Percentiles rank a stretch among this genome's conserved stretches.
Conservation (phyloP, 1,140 invertebrate species). For the Gonioctena quinquepunctata region DNA sequence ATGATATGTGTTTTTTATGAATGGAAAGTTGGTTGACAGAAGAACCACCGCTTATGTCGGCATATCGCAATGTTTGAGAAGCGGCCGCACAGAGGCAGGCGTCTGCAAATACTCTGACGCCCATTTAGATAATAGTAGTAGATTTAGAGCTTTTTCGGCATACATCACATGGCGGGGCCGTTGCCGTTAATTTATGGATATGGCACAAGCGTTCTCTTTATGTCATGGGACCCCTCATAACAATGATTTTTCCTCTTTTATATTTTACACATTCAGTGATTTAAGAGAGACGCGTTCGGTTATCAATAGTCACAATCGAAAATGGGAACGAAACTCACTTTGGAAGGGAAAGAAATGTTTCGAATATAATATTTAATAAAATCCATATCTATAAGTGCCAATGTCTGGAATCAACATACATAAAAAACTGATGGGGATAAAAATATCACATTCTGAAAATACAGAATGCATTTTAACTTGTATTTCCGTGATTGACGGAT, state of each 20-base stretch:
- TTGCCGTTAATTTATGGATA: slow-evolving; percentile 50
- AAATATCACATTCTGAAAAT: no score
- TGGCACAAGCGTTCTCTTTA: slow-evolving; percentile 15
- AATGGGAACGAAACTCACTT: neutral
- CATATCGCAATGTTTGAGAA: slow-evolving; percentile 36
- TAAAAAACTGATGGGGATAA: no score
- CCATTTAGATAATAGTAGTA: slow-evolving; percentile 53
- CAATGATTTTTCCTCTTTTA: slow-evolving; percentile 2
- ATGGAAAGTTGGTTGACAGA: slow-evolving; percentile 20
- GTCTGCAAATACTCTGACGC: slow-evolving; percentile 49
- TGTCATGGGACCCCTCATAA: slow-evolving; percentile 10
- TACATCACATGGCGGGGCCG: slow-evolving; percentile 45
- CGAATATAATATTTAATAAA: no score
- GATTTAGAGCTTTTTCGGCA: slow-evolving; percentile 52
- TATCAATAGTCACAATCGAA: neutral
- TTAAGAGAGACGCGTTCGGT: neutral
- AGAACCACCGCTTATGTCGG: slow-evolving; percentile 25
- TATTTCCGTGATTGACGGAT: no score
- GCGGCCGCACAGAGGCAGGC: slow-evolving; percentile 18
- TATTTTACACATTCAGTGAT: slow-evolving; percentile 9
- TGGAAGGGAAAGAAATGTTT: no score
- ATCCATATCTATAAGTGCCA: no score
- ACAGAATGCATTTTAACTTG: no score
- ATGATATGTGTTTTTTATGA: no score
- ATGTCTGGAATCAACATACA: no score